Evolutionary conservation across 2,888 invertebrate genomes (phyloP).

Genomic region (Synergus itoensis): DNA sequence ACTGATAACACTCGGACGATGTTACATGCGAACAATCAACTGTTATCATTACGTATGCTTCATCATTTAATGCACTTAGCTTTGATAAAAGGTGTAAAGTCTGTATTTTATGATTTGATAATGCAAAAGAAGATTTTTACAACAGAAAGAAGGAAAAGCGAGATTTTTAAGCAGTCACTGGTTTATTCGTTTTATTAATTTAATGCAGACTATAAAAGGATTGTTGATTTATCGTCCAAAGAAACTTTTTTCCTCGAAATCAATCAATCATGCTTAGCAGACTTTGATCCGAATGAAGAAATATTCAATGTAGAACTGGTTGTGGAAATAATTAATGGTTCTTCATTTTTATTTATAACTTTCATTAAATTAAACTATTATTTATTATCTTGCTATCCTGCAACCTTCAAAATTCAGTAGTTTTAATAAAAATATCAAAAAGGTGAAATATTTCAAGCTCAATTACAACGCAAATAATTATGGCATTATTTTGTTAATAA

Average conservation of each 20-base stretch:
- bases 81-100: slow-evolving; percentile 40
- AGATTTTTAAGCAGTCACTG: background rate
- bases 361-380: no score
- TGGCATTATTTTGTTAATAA: no score
- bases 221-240: background rate
- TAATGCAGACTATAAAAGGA: background rate
- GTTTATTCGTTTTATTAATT: background rate
- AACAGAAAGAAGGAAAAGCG: background rate
- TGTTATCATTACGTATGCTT: slow-evolving; percentile 39
- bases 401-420: no score
- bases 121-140: background rate
- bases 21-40: slow-evolving; percentile 12
- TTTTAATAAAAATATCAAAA: no score
- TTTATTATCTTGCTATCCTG: no score
- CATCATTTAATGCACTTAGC: slow-evolving; percentile 20
- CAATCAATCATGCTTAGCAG: background rate
- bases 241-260: background rate
- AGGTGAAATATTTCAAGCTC: no score
- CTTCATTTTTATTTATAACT: no score
- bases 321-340: no score
- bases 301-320: no score
- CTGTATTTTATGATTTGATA: slow-evolving; percentile 28
- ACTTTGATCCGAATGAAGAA: no score
- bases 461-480: no score
- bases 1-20: slow-evolving; percentile 23